phyloP scores from a whole-genome alignment of 1,140 invertebrate genomes.

The Capitella teleta region DNA sequence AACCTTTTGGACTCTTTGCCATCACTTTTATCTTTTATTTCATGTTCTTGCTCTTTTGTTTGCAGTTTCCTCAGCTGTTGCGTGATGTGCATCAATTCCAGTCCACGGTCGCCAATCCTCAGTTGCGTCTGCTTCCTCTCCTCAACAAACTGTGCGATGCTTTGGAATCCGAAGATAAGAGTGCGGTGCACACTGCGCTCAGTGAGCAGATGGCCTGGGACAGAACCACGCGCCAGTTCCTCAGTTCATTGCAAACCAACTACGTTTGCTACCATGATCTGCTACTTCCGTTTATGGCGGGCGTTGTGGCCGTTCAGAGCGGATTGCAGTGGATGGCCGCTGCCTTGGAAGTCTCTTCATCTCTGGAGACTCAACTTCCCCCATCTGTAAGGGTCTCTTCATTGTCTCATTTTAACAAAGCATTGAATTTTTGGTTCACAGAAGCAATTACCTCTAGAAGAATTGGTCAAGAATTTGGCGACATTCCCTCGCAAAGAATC shows the following conservation, averaged over 20 bases:
- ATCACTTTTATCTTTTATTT: too few relatives aligned
- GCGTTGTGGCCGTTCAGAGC: too few relatives aligned
- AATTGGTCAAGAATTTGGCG: too few relatives aligned
- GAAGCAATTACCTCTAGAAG: too few relatives aligned
- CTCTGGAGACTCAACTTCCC: too few relatives aligned
- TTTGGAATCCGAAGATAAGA: neutral
- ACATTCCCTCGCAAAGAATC: neutral
- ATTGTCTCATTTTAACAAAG: too few relatives aligned
- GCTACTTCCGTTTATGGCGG: conserved; percentile 21
- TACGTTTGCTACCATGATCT: conserved; percentile 28
- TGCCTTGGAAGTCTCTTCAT: too few relatives aligned
- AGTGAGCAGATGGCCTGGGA: neutral
- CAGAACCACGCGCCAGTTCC: neutral
- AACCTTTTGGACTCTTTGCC: too few relatives aligned
- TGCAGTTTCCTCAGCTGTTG: conserved; percentile 19
- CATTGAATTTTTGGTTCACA: too few relatives aligned
- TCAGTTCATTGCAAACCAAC: conserved; percentile 4
- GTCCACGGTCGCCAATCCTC: conserved; percentile 16
- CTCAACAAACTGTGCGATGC: conserved; percentile 13
- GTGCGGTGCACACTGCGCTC: neutral
- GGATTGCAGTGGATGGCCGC: too few relatives aligned
- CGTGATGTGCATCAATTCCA: conserved; percentile 21
- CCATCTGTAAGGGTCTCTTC: too few relatives aligned
- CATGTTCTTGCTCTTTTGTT: too few relatives aligned
- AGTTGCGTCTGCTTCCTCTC: conserved; percentile 15